Conservation (phyloP, 2,888 invertebrate genomes). For the Chaetoderma sp. region DNA sequence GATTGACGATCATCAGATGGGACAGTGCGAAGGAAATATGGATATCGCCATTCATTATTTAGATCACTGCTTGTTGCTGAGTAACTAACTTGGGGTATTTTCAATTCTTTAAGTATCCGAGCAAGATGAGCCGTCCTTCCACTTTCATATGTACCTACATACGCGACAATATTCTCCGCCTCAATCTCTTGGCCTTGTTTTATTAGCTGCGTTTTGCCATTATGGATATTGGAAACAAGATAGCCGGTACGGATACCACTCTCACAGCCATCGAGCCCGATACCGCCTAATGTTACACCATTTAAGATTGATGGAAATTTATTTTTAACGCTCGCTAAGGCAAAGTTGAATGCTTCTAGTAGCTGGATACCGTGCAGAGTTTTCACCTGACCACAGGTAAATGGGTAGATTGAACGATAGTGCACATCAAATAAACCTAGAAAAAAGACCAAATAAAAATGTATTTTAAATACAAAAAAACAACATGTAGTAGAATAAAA, state of each 20-base stretch:
- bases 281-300: constrained; percentile 56
- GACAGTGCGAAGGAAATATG: constrained; percentile 58
- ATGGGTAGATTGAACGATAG: constrained; percentile 43
- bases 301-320: constrained; percentile 54
- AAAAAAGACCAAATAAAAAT: not conserved
- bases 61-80: constrained; percentile 48
- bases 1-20: constrained; percentile 58
- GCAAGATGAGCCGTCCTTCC: constrained; percentile 52
- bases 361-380: constrained; percentile 60
- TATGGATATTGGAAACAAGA: constrained; percentile 62
- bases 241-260: constrained; percentile 56
- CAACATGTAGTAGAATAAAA: too few species aligned
- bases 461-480: not conserved
- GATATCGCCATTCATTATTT: constrained; percentile 47
- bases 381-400: constrained; percentile 60
- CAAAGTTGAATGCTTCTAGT: constrained; percentile 63
- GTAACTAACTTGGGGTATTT: constrained; percentile 58
- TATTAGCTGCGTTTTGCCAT: constrained; percentile 41
- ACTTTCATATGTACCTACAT: constrained; percentile 56
- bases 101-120: constrained; percentile 50
- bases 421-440: constrained; percentile 65
- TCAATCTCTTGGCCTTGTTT: constrained; percentile 43
- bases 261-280: constrained; percentile 60
- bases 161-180: constrained; percentile 53
- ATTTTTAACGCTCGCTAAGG: constrained; percentile 55